Conservation (phyloP, 2,113 vertebrate species). For the Tetrax tetrax region DNA sequence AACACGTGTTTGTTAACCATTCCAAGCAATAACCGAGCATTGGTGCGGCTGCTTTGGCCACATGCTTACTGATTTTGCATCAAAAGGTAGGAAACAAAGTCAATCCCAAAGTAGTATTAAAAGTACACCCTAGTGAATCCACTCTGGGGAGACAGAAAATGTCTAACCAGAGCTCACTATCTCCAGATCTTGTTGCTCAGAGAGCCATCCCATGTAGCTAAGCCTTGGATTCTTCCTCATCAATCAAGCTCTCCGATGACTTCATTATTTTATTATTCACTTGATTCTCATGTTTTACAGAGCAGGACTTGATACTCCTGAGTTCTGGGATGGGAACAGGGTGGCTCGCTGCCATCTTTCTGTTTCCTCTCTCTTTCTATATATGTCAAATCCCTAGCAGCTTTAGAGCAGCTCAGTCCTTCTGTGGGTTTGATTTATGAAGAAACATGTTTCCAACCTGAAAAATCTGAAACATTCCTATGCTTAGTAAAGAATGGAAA, state of each 20-base stretch:
- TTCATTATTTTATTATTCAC: neutral
- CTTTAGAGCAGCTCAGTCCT: neutral
- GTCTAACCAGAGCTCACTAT: neutral
- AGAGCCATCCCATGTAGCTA: neutral
- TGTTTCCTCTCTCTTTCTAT: neutral
- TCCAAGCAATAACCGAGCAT: neutral
- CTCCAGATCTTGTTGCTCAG: neutral
- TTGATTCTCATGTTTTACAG: neutral
- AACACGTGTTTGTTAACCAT: neutral
- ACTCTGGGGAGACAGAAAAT: neutral
- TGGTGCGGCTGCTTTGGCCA: neutral
- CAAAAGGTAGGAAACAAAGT: neutral
- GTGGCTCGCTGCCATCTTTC: neutral
- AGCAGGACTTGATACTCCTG: neutral
- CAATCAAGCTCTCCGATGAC: neutral
- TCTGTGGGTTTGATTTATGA: neutral
- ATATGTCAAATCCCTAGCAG: neutral
- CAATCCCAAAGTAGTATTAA: neutral
- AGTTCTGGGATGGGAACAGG: neutral
- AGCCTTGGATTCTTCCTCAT: neutral
- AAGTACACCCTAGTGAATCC: neutral
- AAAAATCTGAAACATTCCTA: neutral
- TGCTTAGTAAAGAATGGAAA: neutral
- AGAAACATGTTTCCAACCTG: neutral
- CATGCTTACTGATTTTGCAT: neutral